phyloP scores from a whole-genome alignment of 2,113 vertebrate species.

The Leptodactylus fuscus region DNA sequence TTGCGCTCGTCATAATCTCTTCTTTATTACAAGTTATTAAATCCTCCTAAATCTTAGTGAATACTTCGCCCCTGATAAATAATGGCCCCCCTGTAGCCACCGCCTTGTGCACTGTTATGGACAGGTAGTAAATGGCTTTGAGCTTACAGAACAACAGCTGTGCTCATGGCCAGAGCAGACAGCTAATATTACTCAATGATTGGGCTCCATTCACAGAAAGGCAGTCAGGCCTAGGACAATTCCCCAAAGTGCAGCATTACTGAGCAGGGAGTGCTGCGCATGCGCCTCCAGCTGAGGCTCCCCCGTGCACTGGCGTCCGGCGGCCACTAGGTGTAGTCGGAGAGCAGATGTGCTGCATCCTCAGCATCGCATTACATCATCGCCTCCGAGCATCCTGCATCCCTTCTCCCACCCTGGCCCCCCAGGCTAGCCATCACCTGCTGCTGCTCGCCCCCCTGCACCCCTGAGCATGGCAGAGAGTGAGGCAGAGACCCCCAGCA shows the following conservation, averaged over 20 bases:
- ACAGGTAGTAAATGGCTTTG: background rate
- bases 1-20: no score
- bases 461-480: constrained; percentile 89
- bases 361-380: constrained; percentile 79
- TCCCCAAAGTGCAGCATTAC: background rate
- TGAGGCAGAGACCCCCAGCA: constrained; percentile 94
- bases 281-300: constrained; percentile 13
- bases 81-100: background rate
- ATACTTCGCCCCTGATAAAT: background rate
- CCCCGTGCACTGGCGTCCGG: background rate
- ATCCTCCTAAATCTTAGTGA: no score
- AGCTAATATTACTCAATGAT: background rate
- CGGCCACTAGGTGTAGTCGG: background rate
- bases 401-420: constrained; percentile 28
- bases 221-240: constrained; percentile 3
- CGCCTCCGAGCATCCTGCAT: constrained; percentile 67
- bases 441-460: constrained; percentile 48
- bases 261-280: constrained; percentile 34
- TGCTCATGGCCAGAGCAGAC: background rate
- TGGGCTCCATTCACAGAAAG: constrained; percentile 13
- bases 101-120: background rate
- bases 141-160: background rate
- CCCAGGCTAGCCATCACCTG: constrained; percentile 4
- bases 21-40: no score
- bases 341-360: background rate